phyloP scores from a whole-genome alignment of 2,888 invertebrate species.

The Drosophila borborema region DNA sequence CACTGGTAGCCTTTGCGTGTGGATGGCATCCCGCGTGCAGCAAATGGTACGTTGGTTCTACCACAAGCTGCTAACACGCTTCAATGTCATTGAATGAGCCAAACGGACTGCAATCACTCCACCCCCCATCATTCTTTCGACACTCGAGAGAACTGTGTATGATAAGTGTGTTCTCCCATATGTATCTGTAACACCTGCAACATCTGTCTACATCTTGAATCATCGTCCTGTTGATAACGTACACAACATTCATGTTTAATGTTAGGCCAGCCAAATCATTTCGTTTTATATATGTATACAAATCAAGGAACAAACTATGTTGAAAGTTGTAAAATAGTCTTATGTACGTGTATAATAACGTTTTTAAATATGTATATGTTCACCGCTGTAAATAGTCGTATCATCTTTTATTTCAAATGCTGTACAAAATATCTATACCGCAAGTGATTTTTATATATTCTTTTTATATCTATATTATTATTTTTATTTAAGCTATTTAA shows the following conservation, averaged over 20 bases:
- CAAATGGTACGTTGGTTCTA: slow-evolving; percentile 84
- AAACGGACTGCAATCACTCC: slow-evolving; percentile 35
- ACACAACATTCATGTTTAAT: slow-evolving; percentile 40
- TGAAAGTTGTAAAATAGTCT: slow-evolving; percentile 65
- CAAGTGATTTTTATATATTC: slow-evolving; percentile 64
- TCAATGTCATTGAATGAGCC: slow-evolving; percentile 83
- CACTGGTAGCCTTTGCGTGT: slow-evolving; percentile 90
- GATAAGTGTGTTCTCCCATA: slow-evolving; percentile 53
- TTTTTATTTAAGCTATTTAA: slow-evolving; percentile 34
- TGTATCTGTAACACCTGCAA: slow-evolving; percentile 37
- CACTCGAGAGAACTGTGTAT: slow-evolving; percentile 33
- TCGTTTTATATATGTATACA: slow-evolving; percentile 69
- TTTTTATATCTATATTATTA: slow-evolving; percentile 16
- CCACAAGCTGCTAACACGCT: slow-evolving; percentile 84
- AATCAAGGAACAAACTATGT: slow-evolving; percentile 47
- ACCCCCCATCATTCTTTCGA: slow-evolving; percentile 48
- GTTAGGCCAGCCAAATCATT: slow-evolving; percentile 64
- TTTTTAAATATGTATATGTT: slow-evolving; percentile 71
- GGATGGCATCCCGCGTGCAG: slow-evolving; percentile 85
- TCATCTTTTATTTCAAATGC: slow-evolving; percentile 55
- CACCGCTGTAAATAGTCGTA: slow-evolving; percentile 73
- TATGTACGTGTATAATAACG: slow-evolving; percentile 69
- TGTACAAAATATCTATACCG: slow-evolving; percentile 55
- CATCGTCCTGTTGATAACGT: slow-evolving; percentile 42
- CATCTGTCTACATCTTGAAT: slow-evolving; percentile 21